Base-by-base conservation (phyloP, 2,888 invertebrate species). In the Acrocera orbiculus region DNA sequence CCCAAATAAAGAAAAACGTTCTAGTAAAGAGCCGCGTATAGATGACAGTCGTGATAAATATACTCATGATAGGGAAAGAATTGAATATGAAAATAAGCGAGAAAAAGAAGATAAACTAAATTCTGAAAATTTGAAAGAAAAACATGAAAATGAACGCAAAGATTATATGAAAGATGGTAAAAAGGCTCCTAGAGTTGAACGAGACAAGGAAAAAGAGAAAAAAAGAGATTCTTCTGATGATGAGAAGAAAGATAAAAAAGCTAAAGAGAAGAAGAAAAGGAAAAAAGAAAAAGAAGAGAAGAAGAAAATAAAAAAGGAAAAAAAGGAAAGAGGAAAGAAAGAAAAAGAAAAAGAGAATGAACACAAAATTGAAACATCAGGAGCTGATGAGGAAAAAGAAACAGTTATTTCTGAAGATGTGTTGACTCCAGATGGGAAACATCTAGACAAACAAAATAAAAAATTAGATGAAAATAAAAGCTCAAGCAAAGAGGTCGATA, bases 281-380 rank as follows among this genome's bases (percentile, higher is more conserved):
- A 67, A 65, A 35, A 70, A 68, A 48, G 69, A 71, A 13, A 68
- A 68, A 45, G 67, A 69, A 42, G 55, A 54, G 40, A 67, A 65
- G 49, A 55, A 65, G 39, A 61, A 58, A 23, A 44, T 43, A 31
- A 42, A 45, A 15, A 28, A 28, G 17, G 40, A 43, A 14, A 27
- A 37, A 15, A 30, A 37, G 16, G 42, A 46, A 19, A 38, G 31
- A 30, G 34, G 41, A 30, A 14, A 30, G 3, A 41, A 45, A 16
- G 40, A 41, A 22, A 44, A 43, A 11, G 39, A 41, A 14, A 45
- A 45, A 29, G 41, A 42, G 9, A 42, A 28, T 10, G 33, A 32
- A 39, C 41, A 24, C 16, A 40, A 30, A 36, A 44, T 40, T 30
- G 45, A 34, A 3, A 15, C 16, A n/a, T 16, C 1, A 4, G 7